phyloP scores from a whole-genome alignment of 2,797 vertebrate genomes.

The Percopsis omiscomaycus region DNA sequence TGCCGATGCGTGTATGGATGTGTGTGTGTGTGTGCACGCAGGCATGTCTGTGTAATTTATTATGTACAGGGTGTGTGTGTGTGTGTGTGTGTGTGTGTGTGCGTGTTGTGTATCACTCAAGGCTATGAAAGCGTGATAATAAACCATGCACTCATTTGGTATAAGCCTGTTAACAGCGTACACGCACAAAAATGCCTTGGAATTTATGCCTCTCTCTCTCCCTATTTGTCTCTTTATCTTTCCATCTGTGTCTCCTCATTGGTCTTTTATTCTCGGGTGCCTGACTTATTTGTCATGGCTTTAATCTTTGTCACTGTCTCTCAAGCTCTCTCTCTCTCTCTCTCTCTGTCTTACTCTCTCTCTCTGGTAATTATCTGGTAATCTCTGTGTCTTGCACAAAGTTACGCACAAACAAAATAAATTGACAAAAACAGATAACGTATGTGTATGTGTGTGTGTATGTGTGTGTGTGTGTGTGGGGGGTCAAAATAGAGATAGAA shows the following conservation, averaged over 20 bases:
- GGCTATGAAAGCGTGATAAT: constrained; percentile 70
- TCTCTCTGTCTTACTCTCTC: background rate
- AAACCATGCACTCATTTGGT: constrained; percentile 74
- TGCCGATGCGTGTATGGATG: background rate
- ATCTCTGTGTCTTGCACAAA: constrained; percentile 9
- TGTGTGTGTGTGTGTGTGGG: background rate
- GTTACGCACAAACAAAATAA: background rate
- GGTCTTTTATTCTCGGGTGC: too few relatives aligned
- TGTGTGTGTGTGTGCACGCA: background rate
- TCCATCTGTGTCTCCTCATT: background rate
- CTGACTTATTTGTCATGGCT: too few relatives aligned
- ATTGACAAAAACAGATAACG: background rate
- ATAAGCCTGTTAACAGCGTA: constrained; percentile 73
- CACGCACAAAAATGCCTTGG: constrained; percentile 57
- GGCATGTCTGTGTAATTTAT: background rate
- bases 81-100: background rate
- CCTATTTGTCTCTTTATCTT: background rate
- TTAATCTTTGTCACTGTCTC: too few relatives aligned
- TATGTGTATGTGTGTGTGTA: background rate
- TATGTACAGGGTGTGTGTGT: background rate
- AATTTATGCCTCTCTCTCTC: constrained; percentile 47
- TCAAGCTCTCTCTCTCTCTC: constrained; percentile 6
- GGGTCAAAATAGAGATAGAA: background rate
- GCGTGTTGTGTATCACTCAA: constrained; percentile 49
- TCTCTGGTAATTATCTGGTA: background rate